Percentiles rank a stretch among this genome's conserved stretches.
Evolutionary conservation across 2,888 invertebrate species (phyloP).

Genomic region (Agonopterix subpropinquella): DNA sequence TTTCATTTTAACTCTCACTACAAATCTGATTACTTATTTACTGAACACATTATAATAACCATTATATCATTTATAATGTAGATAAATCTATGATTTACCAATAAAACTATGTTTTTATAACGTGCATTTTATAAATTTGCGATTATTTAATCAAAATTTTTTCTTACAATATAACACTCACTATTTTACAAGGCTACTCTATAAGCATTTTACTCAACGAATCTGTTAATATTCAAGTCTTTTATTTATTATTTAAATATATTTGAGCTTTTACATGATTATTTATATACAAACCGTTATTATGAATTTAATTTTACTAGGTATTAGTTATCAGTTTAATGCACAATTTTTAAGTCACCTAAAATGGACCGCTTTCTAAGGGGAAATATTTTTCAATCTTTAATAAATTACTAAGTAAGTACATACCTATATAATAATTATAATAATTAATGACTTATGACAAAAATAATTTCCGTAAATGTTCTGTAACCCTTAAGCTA

Average conservation of each 20-base stretch:
- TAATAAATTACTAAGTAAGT: conserved; percentile 17
- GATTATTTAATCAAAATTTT: conserved; percentile 23
- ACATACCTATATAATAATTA: conserved; percentile 11
- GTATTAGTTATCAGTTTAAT: conserved; percentile 61
- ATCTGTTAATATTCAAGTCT: conserved; percentile 64
- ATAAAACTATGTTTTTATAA: conserved; percentile 31
- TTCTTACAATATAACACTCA: conserved; percentile 32
- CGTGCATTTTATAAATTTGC: conserved; percentile 46
- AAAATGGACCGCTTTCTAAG: conserved; percentile 72
- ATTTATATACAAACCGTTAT: conserved; percentile 55
- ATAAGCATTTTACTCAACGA: conserved; percentile 54
- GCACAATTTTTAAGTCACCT: conserved; percentile 72
- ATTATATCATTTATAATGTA: conserved; percentile 27
- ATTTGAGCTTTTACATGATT: conserved; percentile 69
- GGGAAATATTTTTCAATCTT: conserved; percentile 21
- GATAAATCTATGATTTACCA: conserved; percentile 42
- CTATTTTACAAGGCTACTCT: conserved; percentile 55
- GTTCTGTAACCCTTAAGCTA: conserved; percentile 16
- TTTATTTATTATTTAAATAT: conserved; percentile 56
- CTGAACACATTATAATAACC: conserved; percentile 61
- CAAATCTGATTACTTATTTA: conserved; percentile 26
- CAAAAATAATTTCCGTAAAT: conserved; percentile 19
- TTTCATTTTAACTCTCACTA: conserved; percentile 3
- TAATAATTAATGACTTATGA: conserved; percentile 19
- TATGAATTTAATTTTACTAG: conserved; percentile 39